phyloP scores from a whole-genome alignment of 2,113 vertebrate species.

The Pelmatolapia mariae region DNA sequence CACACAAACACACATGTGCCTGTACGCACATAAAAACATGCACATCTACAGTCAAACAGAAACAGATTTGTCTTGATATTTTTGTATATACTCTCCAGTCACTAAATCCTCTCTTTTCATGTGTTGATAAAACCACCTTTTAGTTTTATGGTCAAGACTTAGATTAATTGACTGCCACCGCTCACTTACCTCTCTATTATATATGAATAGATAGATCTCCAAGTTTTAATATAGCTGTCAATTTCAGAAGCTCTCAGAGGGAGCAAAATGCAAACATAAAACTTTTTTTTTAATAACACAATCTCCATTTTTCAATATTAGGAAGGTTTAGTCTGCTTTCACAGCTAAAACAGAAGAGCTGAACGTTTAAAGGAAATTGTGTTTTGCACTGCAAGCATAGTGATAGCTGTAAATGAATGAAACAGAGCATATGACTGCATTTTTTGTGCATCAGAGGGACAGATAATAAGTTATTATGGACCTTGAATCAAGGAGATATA shows the following conservation, averaged over 20 bases:
- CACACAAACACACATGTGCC: not conserved
- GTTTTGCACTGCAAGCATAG: not conserved
- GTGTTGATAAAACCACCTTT: not conserved
- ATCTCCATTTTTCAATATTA: not conserved
- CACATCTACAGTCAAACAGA: not conserved
- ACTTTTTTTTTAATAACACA: not conserved
- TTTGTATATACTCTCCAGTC: not conserved
- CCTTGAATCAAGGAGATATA: not conserved
- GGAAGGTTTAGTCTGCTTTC: not conserved
- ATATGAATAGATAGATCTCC: not conserved
- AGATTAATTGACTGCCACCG: not conserved
- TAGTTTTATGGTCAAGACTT: not conserved
- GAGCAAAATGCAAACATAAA: not conserved
- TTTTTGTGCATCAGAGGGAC: not conserved
- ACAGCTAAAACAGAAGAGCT: not conserved
- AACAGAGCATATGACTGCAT: not conserved
- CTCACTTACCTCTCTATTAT: not conserved
- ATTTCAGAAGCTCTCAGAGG: not conserved
- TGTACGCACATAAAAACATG: not conserved
- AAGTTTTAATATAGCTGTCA: not conserved
- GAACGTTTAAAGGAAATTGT: not conserved
- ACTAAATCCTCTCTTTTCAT: not conserved
- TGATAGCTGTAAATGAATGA: not conserved
- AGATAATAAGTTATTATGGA: not conserved
- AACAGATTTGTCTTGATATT: not conserved